These are phyloP conservation scores for Calephelis nemesis DNA, from an alignment of 1,140 invertebrate genomes.

Conservation along the genomic window DNA sequence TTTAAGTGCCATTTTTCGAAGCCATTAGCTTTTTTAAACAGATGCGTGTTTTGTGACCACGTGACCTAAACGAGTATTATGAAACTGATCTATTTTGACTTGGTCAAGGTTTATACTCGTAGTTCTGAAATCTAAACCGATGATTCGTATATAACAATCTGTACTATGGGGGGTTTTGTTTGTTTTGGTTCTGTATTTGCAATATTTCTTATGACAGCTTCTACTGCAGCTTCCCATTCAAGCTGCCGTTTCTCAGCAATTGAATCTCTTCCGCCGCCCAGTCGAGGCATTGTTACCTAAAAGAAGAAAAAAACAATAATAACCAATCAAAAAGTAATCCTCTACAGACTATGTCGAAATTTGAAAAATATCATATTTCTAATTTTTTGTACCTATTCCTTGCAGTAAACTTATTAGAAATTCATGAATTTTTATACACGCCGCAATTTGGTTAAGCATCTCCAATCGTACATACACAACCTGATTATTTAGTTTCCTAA, in stretches of 20 bases:
- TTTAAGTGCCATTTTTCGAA: background rate
- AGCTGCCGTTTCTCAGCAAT: slow-evolving; percentile 62
- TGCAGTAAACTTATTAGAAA: too few species aligned
- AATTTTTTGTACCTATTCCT: too few species aligned
- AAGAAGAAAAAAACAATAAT: slow-evolving; percentile 29
- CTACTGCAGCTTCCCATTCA: slow-evolving; percentile 86
- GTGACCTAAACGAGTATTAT: background rate
- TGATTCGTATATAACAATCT: slow-evolving; percentile 92
- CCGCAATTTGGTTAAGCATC: too few species aligned
- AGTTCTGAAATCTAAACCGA: slow-evolving; percentile 80
- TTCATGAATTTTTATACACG: too few species aligned
- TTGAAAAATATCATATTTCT: too few species aligned
- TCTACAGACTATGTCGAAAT: too few species aligned
- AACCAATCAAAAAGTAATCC: too few species aligned
- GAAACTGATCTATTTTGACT: background rate
- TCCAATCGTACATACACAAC: too few species aligned
- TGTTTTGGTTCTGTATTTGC: slow-evolving; percentile 77
- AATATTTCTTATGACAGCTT: slow-evolving; percentile 86
- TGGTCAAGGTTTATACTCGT: background rate
- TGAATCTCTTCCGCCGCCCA: slow-evolving; percentile 51
- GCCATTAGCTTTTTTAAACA: background rate
- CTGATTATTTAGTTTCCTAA: too few species aligned
- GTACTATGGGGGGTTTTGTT: slow-evolving; percentile 84
- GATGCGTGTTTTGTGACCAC: background rate
- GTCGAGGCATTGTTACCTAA: slow-evolving; percentile 67